Percentiles rank a stretch among this genome's conserved stretches.
phyloP scores from a whole-genome alignment of 2,797 vertebrate genomes.

The Tolypeutes matacus region DNA sequence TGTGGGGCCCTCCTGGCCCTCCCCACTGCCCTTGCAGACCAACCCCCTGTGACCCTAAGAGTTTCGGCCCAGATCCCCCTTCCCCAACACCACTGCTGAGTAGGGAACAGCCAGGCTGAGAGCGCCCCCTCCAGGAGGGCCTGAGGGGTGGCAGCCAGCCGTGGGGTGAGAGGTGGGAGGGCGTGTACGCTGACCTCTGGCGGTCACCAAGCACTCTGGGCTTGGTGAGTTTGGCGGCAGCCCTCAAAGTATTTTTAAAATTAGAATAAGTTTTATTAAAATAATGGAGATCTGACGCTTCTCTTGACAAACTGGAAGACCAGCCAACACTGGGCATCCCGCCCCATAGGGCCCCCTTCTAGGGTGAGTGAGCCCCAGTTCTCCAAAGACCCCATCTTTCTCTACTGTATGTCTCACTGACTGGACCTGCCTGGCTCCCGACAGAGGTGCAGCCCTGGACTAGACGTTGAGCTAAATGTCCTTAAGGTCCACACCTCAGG shows the following conservation, averaged over 20 bases:
- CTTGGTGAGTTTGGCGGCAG: not conserved
- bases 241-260: not conserved
- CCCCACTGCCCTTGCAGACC: conserved; percentile 58
- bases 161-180: not conserved
- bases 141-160: not conserved
- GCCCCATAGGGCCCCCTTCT: not conserved
- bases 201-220: not conserved
- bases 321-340: not conserved
- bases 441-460: not conserved
- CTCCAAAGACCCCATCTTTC: not conserved
- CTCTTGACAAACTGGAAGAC: not conserved
- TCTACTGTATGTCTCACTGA: not conserved
- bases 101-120: not conserved
- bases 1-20: conserved; percentile 62
- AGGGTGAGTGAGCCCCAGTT: not conserved
- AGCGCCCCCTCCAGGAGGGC: conserved; percentile 63
- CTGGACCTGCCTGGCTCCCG: not conserved
- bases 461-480: conserved; percentile 3
- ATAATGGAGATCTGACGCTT: not conserved
- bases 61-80: not conserved
- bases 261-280: not conserved
- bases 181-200: not conserved
- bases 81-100: not conserved
- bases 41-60: not conserved
- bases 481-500: not conserved